Evolutionary conservation across 2,113 vertebrate species (phyloP).

Genomic region (Seriola quinqueradiata): DNA sequence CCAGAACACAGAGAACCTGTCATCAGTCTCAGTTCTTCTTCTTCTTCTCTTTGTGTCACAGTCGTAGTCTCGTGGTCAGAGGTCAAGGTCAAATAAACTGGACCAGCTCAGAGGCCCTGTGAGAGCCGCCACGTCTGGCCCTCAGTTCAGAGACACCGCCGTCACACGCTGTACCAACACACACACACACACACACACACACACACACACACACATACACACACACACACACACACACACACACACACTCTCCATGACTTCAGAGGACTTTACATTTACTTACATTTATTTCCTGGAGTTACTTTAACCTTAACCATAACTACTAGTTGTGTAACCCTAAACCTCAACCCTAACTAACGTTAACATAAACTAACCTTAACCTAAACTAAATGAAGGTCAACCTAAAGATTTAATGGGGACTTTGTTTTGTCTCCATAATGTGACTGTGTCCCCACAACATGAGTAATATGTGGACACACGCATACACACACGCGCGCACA

Average conservation of each 20-base stretch:
- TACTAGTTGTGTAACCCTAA: too few species aligned
- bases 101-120: constrained; percentile 58
- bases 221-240: constrained; percentile 39
- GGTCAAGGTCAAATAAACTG: constrained; percentile 80
- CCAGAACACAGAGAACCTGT: background rate
- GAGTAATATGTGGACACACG: constrained; percentile 23
- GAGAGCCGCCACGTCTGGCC: constrained; percentile 77
- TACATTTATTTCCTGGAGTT: too few species aligned
- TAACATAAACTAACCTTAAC: too few species aligned
- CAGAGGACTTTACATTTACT: too few species aligned
- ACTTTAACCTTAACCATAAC: too few species aligned
- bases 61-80: constrained; percentile 38
- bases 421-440: too few species aligned
- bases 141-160: constrained; percentile 62
- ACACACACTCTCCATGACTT: too few species aligned
- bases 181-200: constrained; percentile 41
- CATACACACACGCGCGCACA: constrained; percentile 62
- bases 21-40: background rate
- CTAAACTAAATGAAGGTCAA: too few species aligned
- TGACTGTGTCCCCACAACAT: too few species aligned
- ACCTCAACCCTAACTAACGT: too few species aligned
- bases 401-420: too few species aligned
- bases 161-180: constrained; percentile 23
- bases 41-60: constrained; percentile 31
- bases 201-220: background rate